Conservation (phyloP, 2,888 invertebrate genomes). For the Volucella zonaria region DNA sequence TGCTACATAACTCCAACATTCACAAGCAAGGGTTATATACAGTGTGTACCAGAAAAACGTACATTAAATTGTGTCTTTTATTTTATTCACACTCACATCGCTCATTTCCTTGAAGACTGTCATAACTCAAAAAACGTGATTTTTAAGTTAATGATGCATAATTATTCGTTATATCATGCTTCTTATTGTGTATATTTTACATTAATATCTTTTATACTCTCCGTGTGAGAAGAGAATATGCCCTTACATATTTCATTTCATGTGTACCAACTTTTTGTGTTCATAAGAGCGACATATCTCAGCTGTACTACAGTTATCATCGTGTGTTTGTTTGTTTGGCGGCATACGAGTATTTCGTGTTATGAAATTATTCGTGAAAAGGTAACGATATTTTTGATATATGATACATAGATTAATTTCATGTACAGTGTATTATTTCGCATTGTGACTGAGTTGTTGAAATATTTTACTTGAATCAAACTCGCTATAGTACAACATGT, state of each 20-base stretch:
- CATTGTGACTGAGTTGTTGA: constrained; percentile 50
- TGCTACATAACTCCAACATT: no score
- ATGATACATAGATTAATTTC: constrained; percentile 15
- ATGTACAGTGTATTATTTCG: constrained; percentile 47
- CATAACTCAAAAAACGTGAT: no score
- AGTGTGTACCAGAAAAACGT: no score
- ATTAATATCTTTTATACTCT: constrained; percentile 40
- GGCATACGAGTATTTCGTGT: constrained; percentile 51
- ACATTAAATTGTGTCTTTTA: no score
- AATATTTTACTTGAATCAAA: constrained; percentile 46
- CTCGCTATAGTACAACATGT: constrained; percentile 46
- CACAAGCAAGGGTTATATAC: no score
- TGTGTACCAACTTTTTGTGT: constrained; percentile 31
- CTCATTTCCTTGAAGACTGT: no score
- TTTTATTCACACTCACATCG: no score
- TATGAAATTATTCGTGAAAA: constrained; percentile 48
- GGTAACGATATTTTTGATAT: constrained; percentile 36
- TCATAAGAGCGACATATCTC: constrained; percentile 46
- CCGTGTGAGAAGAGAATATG: constrained; percentile 50
- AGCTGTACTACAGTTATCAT: constrained; percentile 38
- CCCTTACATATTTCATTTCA: constrained; percentile 48
- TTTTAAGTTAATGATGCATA: no score
- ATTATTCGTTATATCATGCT: neutral
- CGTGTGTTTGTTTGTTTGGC: constrained; percentile 32
- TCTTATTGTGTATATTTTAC: constrained; percentile 35